Evolutionary conservation across 2,797 vertebrate genomes (phyloP).

Genomic region (Rhinoraja longicauda): DNA sequence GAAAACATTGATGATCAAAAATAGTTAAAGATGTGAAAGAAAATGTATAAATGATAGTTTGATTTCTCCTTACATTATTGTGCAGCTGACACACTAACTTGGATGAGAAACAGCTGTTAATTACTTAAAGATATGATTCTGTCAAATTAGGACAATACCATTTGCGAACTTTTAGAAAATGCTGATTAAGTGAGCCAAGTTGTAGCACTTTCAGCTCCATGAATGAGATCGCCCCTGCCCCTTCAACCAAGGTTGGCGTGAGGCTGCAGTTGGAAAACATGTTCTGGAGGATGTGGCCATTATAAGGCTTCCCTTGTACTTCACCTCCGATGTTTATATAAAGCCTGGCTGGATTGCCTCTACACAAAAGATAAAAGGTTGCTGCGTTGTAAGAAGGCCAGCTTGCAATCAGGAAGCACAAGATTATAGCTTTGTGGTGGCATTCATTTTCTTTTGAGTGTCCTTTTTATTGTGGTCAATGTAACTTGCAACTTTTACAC

Average conservation of each 20-base stretch:
- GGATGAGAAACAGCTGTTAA: neutral
- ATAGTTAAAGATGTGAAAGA: neutral
- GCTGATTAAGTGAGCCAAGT: neutral
- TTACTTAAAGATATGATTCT: neutral
- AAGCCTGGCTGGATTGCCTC: neutral
- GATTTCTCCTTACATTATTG: neutral
- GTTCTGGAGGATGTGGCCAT: neutral
- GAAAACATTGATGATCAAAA: neutral
- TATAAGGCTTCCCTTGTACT: conserved; percentile 11
- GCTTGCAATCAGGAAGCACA: conserved; percentile 30
- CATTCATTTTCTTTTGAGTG: neutral
- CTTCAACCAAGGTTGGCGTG: neutral
- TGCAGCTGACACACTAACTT: neutral
- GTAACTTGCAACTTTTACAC: neutral
- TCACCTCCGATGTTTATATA: neutral
- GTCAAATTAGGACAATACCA: neutral
- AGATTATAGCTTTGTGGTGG: conserved; percentile 8
- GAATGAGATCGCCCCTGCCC: neutral
- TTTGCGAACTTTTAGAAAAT: neutral
- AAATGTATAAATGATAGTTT: neutral
- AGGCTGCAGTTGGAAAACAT: neutral
- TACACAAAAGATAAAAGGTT: conserved; percentile 32
- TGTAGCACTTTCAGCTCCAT: neutral
- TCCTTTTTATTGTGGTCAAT: conserved; percentile 1
- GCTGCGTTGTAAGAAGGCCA: conserved; percentile 12